Evolutionary conservation across 2,797 vertebrate species (phyloP).

Genomic region (Lacerta bilineata): DNA sequence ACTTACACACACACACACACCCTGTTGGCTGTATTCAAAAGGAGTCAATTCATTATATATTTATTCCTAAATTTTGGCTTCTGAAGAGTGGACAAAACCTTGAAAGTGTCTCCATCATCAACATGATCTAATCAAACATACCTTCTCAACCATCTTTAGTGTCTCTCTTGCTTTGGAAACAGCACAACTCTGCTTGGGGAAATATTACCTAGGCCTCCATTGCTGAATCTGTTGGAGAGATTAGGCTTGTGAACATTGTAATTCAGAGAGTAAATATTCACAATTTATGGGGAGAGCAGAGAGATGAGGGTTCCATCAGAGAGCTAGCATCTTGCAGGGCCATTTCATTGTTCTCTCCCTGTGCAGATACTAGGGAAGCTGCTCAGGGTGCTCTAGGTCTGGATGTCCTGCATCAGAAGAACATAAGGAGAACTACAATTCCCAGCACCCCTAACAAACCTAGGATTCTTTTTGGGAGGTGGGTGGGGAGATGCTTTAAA

Average conservation of each 20-base stretch:
- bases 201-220: constrained; percentile 9
- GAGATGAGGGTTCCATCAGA: not conserved
- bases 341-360: not conserved
- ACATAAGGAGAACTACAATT: too few relatives aligned
- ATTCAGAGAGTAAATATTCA: constrained; percentile 18
- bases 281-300: not conserved
- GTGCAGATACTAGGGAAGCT: not conserved
- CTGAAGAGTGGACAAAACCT: not conserved
- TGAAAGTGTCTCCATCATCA: constrained; percentile 2
- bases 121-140: not conserved
- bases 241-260: not conserved
- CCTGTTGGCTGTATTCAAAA: not conserved
- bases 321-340: not conserved
- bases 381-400: too few relatives aligned
- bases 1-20: not conserved
- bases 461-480: too few relatives aligned
- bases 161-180: not conserved
- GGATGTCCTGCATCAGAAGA: too few relatives aligned
- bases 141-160: not conserved
- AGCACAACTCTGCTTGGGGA: not conserved
- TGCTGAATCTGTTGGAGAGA: not conserved
- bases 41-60: not conserved
- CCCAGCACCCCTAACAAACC: too few relatives aligned
- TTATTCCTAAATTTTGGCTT: not conserved
- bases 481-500: too few relatives aligned